Percentiles rank a stretch among this genome's conserved stretches.
Conservation (phyloP, 1,140 invertebrate species). For the Drosophila eugracilis region DNA sequence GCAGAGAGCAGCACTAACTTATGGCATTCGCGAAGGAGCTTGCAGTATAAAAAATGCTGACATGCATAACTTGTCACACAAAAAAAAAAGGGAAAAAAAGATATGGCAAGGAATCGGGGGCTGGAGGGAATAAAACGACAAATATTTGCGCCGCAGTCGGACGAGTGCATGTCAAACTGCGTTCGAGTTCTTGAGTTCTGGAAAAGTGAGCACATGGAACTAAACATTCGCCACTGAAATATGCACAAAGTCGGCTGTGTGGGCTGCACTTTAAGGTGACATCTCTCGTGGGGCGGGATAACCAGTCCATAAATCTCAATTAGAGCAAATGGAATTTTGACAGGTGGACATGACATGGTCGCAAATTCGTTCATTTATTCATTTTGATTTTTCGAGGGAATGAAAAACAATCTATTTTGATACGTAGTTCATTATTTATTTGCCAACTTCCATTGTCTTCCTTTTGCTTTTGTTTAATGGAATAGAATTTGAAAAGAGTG, state of each 20-base stretch:
- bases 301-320: conserved; percentile 64
- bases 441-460: neutral
- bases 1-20: conserved; percentile 2
- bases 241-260: conserved; percentile 22
- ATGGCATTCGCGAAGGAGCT: conserved; percentile 30
- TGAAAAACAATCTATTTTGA: neutral
- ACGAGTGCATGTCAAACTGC: conserved; percentile 70
- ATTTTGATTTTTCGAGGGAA: conserved; percentile 1
- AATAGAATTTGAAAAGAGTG: neutral
- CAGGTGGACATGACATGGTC: conserved; percentile 53
- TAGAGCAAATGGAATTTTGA: conserved; percentile 48
- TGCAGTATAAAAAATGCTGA: conserved; percentile 60
- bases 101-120: neutral
- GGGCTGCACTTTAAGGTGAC: conserved; percentile 20
- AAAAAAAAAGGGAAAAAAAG: conserved; percentile 53
- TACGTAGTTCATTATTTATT: neutral
- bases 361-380: conserved; percentile 34
- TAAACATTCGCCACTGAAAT: conserved; percentile 1
- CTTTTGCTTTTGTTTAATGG: neutral
- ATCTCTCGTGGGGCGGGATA: neutral
- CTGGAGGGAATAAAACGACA: conserved; percentile 20
- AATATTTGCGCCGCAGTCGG: conserved; percentile 40
- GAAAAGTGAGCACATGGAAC: neutral
- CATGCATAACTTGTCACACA: conserved; percentile 73
- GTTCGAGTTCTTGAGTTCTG: conserved; percentile 40